These are phyloP conservation scores for Plebejus anna DNA, from an alignment of 2,888 invertebrate genomes.

Conservation along the genomic window DNA sequence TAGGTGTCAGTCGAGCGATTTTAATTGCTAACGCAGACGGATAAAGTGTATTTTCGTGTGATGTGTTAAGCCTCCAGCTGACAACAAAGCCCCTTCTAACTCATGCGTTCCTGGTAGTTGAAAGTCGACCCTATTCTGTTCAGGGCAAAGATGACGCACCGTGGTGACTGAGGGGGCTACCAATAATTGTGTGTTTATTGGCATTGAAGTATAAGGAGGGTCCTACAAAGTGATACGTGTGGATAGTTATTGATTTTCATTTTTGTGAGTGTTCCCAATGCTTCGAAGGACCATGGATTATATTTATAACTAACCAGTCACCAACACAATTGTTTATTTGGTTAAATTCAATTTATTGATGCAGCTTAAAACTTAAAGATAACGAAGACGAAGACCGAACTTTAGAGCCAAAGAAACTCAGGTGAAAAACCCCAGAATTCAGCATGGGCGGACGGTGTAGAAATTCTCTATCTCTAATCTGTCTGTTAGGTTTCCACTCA, in stretches of 20 bases:
- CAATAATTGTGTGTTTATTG: conserved; percentile 47
- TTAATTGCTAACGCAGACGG: conserved; percentile 27
- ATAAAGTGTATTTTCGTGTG: conserved; percentile 36
- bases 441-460: no score
- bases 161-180: conserved; percentile 16
- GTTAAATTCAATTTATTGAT: no score
- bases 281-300: not conserved
- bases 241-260: conserved; percentile 43
- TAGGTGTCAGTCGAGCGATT: conserved; percentile 31
- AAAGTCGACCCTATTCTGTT: conserved; percentile 46
- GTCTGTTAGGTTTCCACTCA: no score
- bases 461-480: no score
- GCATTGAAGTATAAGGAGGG: conserved; percentile 42
- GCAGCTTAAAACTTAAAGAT: no score
- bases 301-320: no score
- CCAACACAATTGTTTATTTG: no score
- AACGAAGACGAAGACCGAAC: no score
- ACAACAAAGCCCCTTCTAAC: conserved; percentile 36
- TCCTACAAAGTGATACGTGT: conserved; percentile 37
- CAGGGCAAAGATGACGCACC: conserved; percentile 32
- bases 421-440: no score
- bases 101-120: conserved; percentile 45
- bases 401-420: no score
- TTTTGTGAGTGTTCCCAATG: conserved; percentile 23
- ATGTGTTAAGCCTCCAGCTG: not conserved